Base-by-base conservation (phyloP, 2,888 invertebrate genomes). In the Branchellion lobata region DNA sequence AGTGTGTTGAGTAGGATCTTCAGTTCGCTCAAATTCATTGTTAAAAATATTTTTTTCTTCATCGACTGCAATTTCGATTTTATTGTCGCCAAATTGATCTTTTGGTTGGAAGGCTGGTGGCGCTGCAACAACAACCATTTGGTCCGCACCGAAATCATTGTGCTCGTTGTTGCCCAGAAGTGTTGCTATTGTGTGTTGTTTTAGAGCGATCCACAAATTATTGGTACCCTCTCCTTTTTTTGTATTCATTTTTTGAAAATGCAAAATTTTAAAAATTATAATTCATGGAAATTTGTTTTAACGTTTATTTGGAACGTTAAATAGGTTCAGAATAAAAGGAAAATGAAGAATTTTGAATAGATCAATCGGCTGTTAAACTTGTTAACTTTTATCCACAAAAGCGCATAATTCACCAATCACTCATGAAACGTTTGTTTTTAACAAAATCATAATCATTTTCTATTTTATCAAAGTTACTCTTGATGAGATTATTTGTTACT, bases 341-440 rank as follows among this genome's bases (percentile, higher is more conserved):
- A n/a, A n/a, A n/a, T n/a, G n/a, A n/a, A n/a, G n/a, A n/a, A n/a
- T n/a, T n/a, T n/a, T n/a, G n/a, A n/a, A n/a, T n/a, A n/a, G n/a
- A 40, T 40, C 14, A 8, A 40, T 40, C 14, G 40, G 14, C 8
- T 40, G 5, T 40, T 40, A 8, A 40, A 40, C 8, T 8, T 40
- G 5, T 5, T 8, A 40, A 40, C 40, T 40, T 40, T 40, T 14
- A 40, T 40, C 40, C 40, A 40, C 5, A 40, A 8, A 14, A 14
- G 40, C 40, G 40, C 40, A 57, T n/a, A 57, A 8, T 57, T n/a
- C n/a, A 57, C 61, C 61, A 57, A 57, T 57, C 61, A n/a, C 61
- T 57, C 61, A 57, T 57, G 24, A 57, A 57, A 24, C 61, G 61
- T 57, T 57, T 57, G 61, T 24, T 18, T 57, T 57, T 57, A n/a